These are phyloP conservation scores for Coturnix japonica DNA, from an alignment of 2,113 vertebrate genomes.

Conservation along the genomic window DNA sequence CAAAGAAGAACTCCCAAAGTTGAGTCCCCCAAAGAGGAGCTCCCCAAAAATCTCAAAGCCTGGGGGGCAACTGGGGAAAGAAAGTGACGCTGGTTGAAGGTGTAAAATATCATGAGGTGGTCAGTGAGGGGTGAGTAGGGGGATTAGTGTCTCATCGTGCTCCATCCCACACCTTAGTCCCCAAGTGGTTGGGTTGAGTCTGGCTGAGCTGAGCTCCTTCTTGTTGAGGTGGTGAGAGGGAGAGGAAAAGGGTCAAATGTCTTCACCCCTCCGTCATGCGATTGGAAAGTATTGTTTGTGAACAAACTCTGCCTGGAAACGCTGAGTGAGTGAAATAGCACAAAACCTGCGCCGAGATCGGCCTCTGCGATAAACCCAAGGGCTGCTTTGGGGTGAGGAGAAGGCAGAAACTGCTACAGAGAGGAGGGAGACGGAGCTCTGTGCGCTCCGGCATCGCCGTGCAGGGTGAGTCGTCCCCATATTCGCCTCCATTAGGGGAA, in stretches of 20 bases:
- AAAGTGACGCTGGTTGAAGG: background rate
- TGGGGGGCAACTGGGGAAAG: background rate
- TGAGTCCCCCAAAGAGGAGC: background rate
- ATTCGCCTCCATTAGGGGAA: fast-evolving
- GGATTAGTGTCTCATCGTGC: background rate
- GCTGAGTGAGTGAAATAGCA: constrained; percentile 71
- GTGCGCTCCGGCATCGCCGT: background rate
- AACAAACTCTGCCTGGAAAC: constrained; percentile 44
- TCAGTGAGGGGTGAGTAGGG: background rate
- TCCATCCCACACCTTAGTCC: background rate
- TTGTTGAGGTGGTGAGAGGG: background rate
- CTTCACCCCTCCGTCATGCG: background rate
- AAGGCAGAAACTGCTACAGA: constrained; percentile 4
- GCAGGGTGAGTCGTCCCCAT: background rate
- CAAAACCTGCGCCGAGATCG: constrained; percentile 40
- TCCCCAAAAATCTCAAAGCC: background rate
- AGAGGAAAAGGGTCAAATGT: background rate
- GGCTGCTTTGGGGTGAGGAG: background rate
- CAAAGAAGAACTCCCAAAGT: background rate
- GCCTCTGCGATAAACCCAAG: constrained; percentile 42
- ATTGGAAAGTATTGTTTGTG: constrained; percentile 27
- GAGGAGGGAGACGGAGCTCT: background rate
- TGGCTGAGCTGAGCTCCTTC: background rate
- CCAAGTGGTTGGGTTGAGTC: background rate
- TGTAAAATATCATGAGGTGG: fast-evolving